Conservation (phyloP, 2,888 invertebrate genomes). For the Ectemnius lituratus region DNA sequence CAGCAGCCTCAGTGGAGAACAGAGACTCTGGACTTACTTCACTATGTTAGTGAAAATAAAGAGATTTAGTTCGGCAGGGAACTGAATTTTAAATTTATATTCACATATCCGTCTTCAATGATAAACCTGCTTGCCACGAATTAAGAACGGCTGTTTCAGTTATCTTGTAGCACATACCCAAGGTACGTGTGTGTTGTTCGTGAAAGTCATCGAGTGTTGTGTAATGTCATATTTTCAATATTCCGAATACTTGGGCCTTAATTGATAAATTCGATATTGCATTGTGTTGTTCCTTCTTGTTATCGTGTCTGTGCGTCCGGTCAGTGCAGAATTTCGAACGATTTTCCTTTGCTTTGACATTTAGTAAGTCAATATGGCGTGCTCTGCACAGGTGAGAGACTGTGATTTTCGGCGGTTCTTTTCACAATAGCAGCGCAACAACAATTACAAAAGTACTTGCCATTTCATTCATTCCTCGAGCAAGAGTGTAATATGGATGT, state of each 20-base stretch:
- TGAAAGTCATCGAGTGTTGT: conserved; percentile 18
- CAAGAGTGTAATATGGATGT: too few relatives aligned
- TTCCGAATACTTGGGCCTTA: not conserved
- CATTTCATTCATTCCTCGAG: too few relatives aligned
- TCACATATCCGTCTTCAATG: conserved; percentile 4
- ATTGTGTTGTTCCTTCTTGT: conserved; percentile 5
- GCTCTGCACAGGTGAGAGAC: conserved; percentile 59
- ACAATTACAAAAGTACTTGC: too few relatives aligned
- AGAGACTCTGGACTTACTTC: conserved; percentile 20
- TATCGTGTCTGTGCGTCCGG: conserved; percentile 12
- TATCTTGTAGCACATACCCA: conserved; percentile 3
- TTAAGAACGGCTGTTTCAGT: conserved; percentile 18
- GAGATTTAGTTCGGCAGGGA: conserved; percentile 7
- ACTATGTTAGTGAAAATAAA: conserved; percentile 17
- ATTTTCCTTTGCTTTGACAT: conserved; percentile 60
- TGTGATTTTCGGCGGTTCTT: conserved; percentile 44
- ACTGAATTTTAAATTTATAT: conserved; percentile 9
- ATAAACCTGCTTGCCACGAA: conserved; percentile 4
- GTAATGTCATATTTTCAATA: not conserved
- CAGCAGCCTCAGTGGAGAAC: not conserved
- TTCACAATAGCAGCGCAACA: conserved; percentile 11
- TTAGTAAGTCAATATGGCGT: conserved; percentile 61
- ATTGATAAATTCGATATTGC: conserved; percentile 9
- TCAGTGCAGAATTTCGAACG: conserved; percentile 8
- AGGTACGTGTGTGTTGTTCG: conserved; percentile 28